phyloP scores from a whole-genome alignment of 2,797 vertebrate genomes.

The Oreochromis mossambicus region DNA sequence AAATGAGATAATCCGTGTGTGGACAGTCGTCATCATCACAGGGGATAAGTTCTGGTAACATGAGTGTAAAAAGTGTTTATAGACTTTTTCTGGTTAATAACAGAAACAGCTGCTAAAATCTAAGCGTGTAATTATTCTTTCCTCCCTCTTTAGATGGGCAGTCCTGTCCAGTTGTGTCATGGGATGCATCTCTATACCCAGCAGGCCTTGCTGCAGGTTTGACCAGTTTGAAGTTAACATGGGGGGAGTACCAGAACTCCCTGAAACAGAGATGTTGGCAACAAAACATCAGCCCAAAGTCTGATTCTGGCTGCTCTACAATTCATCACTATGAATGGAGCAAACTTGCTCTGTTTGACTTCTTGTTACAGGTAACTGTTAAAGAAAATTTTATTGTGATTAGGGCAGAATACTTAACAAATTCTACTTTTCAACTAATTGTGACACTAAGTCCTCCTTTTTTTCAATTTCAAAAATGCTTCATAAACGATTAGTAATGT shows the following conservation, averaged over 20 bases:
- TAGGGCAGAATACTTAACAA: neutral
- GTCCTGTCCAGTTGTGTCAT: conserved; percentile 83
- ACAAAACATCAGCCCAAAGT: conserved; percentile 80
- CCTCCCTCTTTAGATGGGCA: conserved; percentile 74
- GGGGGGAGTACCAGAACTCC: conserved; percentile 85
- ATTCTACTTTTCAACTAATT: neutral
- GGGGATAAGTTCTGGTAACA: neutral
- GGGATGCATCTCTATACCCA: conserved; percentile 83
- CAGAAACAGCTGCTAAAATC: neutral
- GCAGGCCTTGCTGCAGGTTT: conserved; percentile 72
- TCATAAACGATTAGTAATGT: neutral
- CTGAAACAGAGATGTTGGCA: conserved; percentile 89
- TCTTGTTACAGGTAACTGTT: conserved; percentile 86
- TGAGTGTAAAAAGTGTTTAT: neutral
- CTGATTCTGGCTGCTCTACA: conserved; percentile 82
- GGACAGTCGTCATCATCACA: neutral
- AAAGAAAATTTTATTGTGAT: neutral
- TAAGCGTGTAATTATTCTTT: conserved; percentile 5
- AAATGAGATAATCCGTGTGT: neutral
- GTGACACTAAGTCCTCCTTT: neutral
- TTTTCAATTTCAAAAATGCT: neutral
- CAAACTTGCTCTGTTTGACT: conserved; percentile 92
- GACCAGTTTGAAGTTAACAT: conserved; percentile 81
- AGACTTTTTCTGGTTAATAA: neutral
- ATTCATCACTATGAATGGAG: conserved; percentile 93